A percentile compares a stretch with the other conserved stretches of the same genome.
These are phyloP conservation scores for Drosophila nebulosa DNA, from an alignment of 1,140 invertebrate genomes.

Conservation along the genomic window DNA sequence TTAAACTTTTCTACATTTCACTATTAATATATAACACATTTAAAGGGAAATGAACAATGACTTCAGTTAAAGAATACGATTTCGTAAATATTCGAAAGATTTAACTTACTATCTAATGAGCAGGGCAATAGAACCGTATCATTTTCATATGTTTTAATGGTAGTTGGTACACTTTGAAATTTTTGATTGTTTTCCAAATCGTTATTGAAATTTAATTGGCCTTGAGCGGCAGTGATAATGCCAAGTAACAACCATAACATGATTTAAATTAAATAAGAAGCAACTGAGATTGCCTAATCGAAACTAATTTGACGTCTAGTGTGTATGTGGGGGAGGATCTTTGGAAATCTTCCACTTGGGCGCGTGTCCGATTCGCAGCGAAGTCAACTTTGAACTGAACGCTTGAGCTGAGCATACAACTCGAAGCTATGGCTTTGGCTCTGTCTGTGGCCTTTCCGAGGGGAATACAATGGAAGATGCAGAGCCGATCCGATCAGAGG, in stretches of 20 bases:
- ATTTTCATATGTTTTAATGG: constrained; percentile 88
- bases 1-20: too few species aligned
- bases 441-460: not conserved
- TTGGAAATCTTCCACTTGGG: constrained; percentile 9
- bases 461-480: constrained; percentile 15
- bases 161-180: constrained; percentile 85
- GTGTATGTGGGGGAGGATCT: constrained; percentile 13
- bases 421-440: constrained; percentile 4
- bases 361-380: constrained; percentile 38
- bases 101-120: constrained; percentile 81
- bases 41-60: too few species aligned
- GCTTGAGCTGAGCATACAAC: constrained; percentile 32
- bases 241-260: constrained; percentile 23
- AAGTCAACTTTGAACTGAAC: constrained; percentile 60
- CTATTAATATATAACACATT: too few species aligned
- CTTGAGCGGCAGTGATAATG: not conserved
- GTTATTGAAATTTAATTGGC: constrained; percentile 62
- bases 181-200: constrained; percentile 64
- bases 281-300: constrained; percentile 20
- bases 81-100: too few species aligned
- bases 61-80: too few species aligned
- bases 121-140: constrained; percentile 89
- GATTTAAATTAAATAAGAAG: constrained; percentile 56
- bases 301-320: constrained; percentile 32
- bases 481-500: not conserved